Evolutionary conservation across 2,888 invertebrate species (phyloP).

Genomic region (Drosophila paracracens): DNA sequence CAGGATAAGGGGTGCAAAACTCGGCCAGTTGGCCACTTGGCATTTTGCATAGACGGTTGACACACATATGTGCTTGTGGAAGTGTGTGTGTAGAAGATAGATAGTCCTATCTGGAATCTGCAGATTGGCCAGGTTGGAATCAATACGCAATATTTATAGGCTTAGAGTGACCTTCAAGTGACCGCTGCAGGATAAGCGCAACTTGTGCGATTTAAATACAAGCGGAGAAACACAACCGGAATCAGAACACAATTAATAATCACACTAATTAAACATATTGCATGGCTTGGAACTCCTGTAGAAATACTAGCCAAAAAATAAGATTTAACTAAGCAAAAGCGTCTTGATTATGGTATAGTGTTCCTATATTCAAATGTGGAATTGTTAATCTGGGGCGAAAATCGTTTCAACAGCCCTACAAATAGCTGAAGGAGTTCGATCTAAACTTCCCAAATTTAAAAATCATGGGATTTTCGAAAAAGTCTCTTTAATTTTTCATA

Average conservation of each 20-base stretch:
- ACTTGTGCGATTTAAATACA: conserved; percentile 1
- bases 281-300: neutral
- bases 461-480: too few species aligned
- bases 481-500: neutral
- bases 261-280: neutral
- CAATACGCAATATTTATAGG: conserved; percentile 68
- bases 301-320: neutral
- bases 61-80: conserved; percentile 40
- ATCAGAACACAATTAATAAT: neutral
- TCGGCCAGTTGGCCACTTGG: conserved; percentile 52
- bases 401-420: neutral
- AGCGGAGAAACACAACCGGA: neutral
- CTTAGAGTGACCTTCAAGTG: conserved; percentile 61
- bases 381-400: neutral
- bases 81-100: conserved; percentile 48
- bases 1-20: neutral
- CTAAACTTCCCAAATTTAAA: neutral
- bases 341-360: neutral
- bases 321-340: too few species aligned
- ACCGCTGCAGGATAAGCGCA: conserved; percentile 41
- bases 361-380: neutral
- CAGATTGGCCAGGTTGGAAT: conserved; percentile 69
- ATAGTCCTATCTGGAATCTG: conserved; percentile 62
- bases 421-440: neutral
- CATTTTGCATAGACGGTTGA: conserved; percentile 69